Conservation (phyloP, 2,888 invertebrate species). For the Heliconius cydno region DNA sequence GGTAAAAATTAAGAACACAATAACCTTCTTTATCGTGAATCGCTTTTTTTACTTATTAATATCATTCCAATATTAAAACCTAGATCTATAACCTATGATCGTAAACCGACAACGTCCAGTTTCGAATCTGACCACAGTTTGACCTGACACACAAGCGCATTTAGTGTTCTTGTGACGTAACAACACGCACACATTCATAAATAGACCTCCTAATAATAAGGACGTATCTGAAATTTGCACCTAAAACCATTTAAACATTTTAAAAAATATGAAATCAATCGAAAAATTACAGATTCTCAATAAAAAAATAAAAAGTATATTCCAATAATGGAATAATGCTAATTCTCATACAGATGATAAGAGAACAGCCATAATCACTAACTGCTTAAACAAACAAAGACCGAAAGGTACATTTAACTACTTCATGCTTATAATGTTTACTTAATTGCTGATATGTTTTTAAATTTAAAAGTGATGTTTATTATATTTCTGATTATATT, state of each 20-base stretch:
- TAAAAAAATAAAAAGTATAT: neutral
- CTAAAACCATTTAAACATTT: neutral
- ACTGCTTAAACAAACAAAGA: neutral
- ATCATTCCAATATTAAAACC: constrained; percentile 14
- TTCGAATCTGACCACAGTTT: constrained; percentile 55
- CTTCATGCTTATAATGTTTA: neutral
- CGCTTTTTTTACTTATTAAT: neutral
- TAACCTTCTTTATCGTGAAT: neutral
- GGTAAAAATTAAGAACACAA: neutral
- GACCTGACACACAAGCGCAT: constrained; percentile 55
- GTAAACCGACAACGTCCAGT: constrained; percentile 43
- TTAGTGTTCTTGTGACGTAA: constrained; percentile 23
- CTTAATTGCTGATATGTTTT: neutral
- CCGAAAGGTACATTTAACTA: neutral
- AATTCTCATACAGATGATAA: neutral
- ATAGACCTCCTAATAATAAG: constrained; percentile 27
- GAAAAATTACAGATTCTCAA: neutral
- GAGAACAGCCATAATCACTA: neutral
- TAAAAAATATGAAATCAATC: neutral
- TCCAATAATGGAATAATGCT: neutral
- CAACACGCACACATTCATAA: constrained; percentile 2
- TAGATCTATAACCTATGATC: constrained; percentile 35
- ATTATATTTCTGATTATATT: no score
- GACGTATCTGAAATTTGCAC: constrained; percentile 29
- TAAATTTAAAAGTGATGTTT: no score